Evolutionary conservation across 2,888 invertebrate genomes (phyloP).

Genomic region (Minunthozetes semirufus): DNA sequence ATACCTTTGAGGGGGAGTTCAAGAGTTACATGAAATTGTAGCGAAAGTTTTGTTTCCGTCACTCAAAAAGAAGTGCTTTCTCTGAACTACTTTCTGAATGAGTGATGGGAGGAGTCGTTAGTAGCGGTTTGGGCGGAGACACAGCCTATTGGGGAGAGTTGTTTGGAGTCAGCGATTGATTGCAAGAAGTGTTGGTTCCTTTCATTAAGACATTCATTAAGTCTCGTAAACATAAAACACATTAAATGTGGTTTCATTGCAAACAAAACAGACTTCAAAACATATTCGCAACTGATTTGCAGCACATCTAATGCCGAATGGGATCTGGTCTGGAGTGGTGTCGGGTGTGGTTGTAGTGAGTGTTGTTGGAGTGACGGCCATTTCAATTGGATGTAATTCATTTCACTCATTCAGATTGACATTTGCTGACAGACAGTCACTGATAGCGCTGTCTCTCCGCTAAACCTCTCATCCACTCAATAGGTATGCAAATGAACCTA

Average conservation of each 20-base stretch:
- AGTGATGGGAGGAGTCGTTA: no score
- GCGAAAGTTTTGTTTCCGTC: no score
- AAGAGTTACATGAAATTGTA: no score
- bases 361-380: constrained; percentile 9
- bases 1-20: no score
- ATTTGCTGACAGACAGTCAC: constrained; percentile 9
- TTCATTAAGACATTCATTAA: constrained; percentile 18
- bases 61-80: no score
- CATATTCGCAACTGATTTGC: not conserved
- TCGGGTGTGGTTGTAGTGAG: constrained; percentile 21
- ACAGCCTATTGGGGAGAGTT: no score
- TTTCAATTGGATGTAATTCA: constrained; percentile 22
- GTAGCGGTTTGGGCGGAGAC: no score
- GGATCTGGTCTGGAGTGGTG: not conserved
- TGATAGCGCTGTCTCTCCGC: not conserved
- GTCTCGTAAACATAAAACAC: not conserved
- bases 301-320: not conserved
- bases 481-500: not conserved
- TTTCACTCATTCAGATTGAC: constrained; percentile 29
- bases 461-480: not conserved
- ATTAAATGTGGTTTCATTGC: not conserved
- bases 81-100: no score
- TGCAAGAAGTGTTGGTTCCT: not conserved
- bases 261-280: not conserved
- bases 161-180: not conserved